Evolutionary conservation across 2,113 vertebrate species (phyloP).

Genomic region (Sorex araneus): DNA sequence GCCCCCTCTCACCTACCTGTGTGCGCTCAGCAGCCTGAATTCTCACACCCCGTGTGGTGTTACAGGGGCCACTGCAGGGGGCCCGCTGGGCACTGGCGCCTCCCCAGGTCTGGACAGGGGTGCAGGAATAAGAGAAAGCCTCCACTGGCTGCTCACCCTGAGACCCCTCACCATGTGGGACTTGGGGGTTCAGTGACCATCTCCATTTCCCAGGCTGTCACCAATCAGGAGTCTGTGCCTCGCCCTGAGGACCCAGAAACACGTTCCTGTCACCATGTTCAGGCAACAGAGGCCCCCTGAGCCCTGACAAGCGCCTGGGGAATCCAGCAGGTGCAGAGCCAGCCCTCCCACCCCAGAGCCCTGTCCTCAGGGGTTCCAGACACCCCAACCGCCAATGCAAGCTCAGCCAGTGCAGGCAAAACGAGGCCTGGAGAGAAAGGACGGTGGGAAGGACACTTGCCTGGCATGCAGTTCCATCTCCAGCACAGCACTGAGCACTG

Average conservation of each 20-base stretch:
- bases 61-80: background rate
- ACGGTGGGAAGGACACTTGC: too few relatives aligned
- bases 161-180: background rate
- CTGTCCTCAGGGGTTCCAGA: background rate
- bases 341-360: background rate
- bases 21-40: background rate
- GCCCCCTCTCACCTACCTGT: too few relatives aligned
- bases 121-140: background rate
- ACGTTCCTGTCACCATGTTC: background rate
- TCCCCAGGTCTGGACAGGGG: background rate
- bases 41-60: background rate
- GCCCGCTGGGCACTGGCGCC: background rate
- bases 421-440: background rate
- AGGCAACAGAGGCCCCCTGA: background rate
- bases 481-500: too few relatives aligned
- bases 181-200: background rate
- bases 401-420: background rate
- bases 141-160: background rate
- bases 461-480: too few relatives aligned
- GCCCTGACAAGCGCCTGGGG: too few relatives aligned
- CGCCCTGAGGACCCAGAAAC: too few relatives aligned
- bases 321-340: background rate
- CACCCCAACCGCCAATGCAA: background rate
- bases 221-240: background rate
- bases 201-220: background rate